These are phyloP conservation scores for Pagrus major DNA, from an alignment of 2,113 vertebrate genomes.

Conservation along the genomic window DNA sequence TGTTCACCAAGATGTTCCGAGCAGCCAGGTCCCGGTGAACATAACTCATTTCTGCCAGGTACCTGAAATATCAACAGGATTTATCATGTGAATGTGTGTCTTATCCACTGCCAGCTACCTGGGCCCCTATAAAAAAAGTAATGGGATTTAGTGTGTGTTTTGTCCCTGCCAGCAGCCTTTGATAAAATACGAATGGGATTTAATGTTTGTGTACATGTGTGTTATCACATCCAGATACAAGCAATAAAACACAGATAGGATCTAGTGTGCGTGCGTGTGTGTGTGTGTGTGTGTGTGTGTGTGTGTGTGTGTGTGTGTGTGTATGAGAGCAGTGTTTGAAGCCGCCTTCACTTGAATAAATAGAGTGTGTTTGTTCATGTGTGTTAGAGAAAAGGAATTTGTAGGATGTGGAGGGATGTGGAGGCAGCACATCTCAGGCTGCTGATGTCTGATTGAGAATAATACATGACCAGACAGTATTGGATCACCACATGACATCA, in stretches of 20 bases:
- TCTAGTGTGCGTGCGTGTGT: constrained; percentile 14
- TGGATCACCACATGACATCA: constrained; percentile 10
- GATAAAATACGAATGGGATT: constrained; percentile 59
- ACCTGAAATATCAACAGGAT: constrained; percentile 75
- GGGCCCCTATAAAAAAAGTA: constrained; percentile 43
- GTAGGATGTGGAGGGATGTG: constrained; percentile 1
- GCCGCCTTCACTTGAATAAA: constrained; percentile 23
- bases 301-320: constrained; percentile 3
- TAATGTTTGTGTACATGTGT: constrained; percentile 54
- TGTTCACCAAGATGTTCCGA: constrained; percentile 97
- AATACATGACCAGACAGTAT: constrained; percentile 6
- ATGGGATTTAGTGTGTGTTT: constrained; percentile 56
- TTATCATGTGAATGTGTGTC: constrained; percentile 46
- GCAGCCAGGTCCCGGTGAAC: constrained; percentile 97
- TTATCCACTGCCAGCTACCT: constrained; percentile 56
- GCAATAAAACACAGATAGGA: constrained; percentile 53
- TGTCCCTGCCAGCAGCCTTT: constrained; percentile 34
- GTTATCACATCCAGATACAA: constrained; percentile 37
- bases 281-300: background rate
- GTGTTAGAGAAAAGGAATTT: background rate
- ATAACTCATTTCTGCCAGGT: constrained; percentile 97
- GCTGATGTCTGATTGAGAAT: constrained; percentile 6
- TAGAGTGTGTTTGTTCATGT: background rate
- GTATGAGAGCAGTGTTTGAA: constrained; percentile 11
- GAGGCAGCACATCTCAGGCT: constrained; percentile 18